Base-by-base conservation (phyloP, 1,140 invertebrate species). In the Druon quercuslanigerum region DNA sequence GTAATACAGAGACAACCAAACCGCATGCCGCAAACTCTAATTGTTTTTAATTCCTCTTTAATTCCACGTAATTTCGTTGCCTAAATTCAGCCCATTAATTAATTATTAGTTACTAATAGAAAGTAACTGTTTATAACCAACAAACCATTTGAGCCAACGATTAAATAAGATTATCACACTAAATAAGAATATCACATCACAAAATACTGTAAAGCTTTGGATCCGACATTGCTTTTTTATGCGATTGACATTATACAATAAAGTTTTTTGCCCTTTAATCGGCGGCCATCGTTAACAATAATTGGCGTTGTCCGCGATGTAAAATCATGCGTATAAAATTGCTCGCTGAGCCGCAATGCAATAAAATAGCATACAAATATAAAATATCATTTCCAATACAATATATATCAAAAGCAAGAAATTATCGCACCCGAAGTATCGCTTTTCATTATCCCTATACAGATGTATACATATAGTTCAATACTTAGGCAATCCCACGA, bases 361-460 rank as follows among this genome's bases (percentile, higher is more conserved):
- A 85, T 84, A 84, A 86, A 86, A 82, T 81, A 71, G 80, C 79
- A 83, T 84, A 85, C 83, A 84, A 88, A 89, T 90, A 86, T 85
- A 89, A 88, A 90, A 84, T 88, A 88, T 85, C 80, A 82, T 79
- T 85, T 86, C 82, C 71, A 84, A 88, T 87, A 86, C 82, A 87
- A 86, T 87, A 82, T 84, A 85, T 87, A 87, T 87, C 87, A 87
- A 88, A 88, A 88, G 85, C 86, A 88, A 88, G 83, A 84, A 87
- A 87, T 78, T 81, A 77, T 73, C 80, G 70, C 40, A 66, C 60
- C 83, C 79, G 83, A 84, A 80, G 80, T 85, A 79, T 86, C 54
- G 60, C 80, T 84, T 81, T 83, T 66, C 13, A 25, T 66, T 77
- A 82, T 79, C 84, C 75, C 75, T 85, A 79, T 87, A 78, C 79